phyloP scores from a whole-genome alignment of 2,888 invertebrate genomes.

The Dione vanillae region DNA sequence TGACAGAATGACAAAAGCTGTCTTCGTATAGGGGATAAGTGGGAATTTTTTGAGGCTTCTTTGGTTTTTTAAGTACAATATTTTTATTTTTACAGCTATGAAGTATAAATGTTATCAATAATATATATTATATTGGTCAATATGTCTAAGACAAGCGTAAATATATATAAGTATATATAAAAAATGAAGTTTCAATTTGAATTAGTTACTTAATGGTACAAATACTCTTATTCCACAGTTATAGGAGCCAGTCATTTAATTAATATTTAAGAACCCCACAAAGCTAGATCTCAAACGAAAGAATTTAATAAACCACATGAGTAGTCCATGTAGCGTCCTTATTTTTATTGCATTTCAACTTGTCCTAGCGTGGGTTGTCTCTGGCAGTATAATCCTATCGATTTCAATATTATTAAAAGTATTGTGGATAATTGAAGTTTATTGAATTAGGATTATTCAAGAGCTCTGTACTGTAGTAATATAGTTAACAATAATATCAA shows the following conservation, averaged over 20 bases:
- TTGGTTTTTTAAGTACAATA: neutral
- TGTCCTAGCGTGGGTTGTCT: conserved; percentile 11
- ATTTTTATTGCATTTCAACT: conserved; percentile 27
- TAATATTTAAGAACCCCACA: conserved; percentile 23
- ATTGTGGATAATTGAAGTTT: too few relatives aligned
- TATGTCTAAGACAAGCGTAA: too few relatives aligned
- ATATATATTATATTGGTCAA: too few relatives aligned
- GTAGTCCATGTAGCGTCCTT: conserved; percentile 22
- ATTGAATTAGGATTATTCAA: too few relatives aligned
- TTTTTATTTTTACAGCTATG: too few relatives aligned
- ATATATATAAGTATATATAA: too few relatives aligned
- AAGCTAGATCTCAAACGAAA: conserved; percentile 8
- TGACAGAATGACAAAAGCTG: conserved; percentile 38
- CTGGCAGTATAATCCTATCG: neutral
- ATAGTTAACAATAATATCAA: too few relatives aligned
- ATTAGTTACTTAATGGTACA: too few relatives aligned
- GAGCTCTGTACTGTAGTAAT: too few relatives aligned
- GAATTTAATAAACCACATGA: conserved; percentile 30
- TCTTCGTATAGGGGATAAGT: conserved; percentile 26
- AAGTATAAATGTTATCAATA: too few relatives aligned
- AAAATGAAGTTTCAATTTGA: too few relatives aligned
- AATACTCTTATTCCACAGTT: too few relatives aligned
- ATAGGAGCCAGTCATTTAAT: neutral
- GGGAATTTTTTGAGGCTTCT: neutral
- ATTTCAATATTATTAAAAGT: neutral